Percentiles rank a stretch among this genome's conserved stretches.
Conservation (phyloP, 2,113 vertebrate species). For the Sinocyclocheilus rhinocerous region DNA sequence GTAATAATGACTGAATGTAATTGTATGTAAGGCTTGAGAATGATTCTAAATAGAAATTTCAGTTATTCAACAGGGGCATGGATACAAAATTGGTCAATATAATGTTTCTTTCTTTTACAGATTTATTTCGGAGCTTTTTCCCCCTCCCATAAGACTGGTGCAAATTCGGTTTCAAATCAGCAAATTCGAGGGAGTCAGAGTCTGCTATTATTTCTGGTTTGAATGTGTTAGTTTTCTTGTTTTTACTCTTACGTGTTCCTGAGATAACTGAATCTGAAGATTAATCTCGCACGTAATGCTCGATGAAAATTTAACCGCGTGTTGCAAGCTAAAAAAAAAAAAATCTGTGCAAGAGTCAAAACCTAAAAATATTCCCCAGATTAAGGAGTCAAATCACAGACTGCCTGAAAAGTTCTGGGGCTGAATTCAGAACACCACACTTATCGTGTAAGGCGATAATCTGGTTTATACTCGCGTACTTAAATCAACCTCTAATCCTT, state of each 20-base stretch:
- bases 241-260: too few species aligned
- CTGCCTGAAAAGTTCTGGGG: slow-evolving; percentile 47
- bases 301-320: background rate
- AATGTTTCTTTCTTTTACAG: slow-evolving; percentile 62
- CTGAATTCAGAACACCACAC: slow-evolving; percentile 59
- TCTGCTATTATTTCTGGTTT: background rate
- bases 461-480: slow-evolving; percentile 63
- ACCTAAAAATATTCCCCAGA: slow-evolving; percentile 62
- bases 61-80: slow-evolving; percentile 53
- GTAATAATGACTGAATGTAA: slow-evolving; percentile 41
- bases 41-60: slow-evolving; percentile 55
- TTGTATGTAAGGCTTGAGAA: slow-evolving; percentile 64
- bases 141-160: background rate
- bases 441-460: slow-evolving; percentile 72
- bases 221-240: background rate
- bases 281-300: background rate
- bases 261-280: background rate
- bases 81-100: slow-evolving; percentile 66
- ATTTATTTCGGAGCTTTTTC: background rate
- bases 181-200: background rate
- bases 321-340: too few species aligned
- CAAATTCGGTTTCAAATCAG: slow-evolving; percentile 11
- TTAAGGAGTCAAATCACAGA: slow-evolving; percentile 60
- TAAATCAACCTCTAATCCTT: slow-evolving; percentile 68
- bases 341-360: slow-evolving; percentile 43